phyloP scores from a whole-genome alignment of 2,797 vertebrate genomes.

The Sebastes umbrosus region DNA sequence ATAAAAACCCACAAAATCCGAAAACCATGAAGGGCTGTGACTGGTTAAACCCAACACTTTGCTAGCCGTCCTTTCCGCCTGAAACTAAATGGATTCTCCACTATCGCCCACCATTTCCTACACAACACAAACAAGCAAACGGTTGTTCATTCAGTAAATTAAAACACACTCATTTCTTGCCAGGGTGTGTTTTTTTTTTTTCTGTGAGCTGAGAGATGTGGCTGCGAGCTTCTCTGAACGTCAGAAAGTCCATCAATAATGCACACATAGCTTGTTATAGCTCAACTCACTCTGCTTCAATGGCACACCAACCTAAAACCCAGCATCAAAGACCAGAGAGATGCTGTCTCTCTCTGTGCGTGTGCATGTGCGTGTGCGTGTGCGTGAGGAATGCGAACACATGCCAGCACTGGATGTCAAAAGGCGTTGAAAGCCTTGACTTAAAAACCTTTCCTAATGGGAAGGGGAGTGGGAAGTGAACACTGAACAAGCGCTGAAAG shows the following conservation, averaged over 20 bases:
- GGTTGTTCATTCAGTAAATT: constrained; percentile 54
- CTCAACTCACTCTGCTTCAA: constrained; percentile 64
- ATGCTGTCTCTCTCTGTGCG: constrained; percentile 4
- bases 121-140: constrained; percentile 19
- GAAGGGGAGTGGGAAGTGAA: constrained; percentile 18
- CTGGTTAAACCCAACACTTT: background rate
- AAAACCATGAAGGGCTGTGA: constrained; percentile 1
- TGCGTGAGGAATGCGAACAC: background rate
- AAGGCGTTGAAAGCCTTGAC: constrained; percentile 56
- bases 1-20: background rate
- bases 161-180: constrained; percentile 19
- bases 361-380: background rate
- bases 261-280: constrained; percentile 76
- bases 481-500: background rate
- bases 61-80: background rate
- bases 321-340: constrained; percentile 60
- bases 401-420: constrained; percentile 34
- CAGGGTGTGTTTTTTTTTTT: background rate
- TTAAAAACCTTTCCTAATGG: constrained; percentile 46
- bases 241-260: constrained; percentile 77
- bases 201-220: constrained; percentile 51
- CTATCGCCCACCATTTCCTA: constrained; percentile 32
- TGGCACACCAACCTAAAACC: constrained; percentile 63
- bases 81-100: constrained; percentile 22
- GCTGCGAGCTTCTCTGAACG: constrained; percentile 61